phyloP scores from a whole-genome alignment of 2,113 vertebrate species.

The Chamaetylas fuelleborni region DNA sequence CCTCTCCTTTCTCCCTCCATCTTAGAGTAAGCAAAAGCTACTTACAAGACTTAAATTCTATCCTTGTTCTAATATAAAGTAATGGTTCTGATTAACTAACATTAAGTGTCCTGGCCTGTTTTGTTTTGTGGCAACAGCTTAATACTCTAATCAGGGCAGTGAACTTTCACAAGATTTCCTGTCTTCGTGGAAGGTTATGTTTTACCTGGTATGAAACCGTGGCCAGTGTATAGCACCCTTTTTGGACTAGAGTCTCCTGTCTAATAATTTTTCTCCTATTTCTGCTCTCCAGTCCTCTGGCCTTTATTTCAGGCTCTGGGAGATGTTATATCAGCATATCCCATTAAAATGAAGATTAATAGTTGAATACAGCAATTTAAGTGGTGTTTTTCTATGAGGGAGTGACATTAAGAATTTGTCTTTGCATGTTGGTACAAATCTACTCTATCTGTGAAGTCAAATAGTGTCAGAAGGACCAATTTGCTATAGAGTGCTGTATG shows the following conservation, averaged over 20 bases:
- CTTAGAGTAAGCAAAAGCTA: neutral
- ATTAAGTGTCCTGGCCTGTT: neutral
- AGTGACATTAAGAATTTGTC: neutral
- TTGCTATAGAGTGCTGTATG: neutral
- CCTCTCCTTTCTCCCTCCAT: neutral
- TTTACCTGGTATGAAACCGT: neutral
- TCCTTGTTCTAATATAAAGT: neutral
- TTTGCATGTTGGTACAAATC: neutral
- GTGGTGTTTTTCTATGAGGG: neutral
- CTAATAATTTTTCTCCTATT: accelerated
- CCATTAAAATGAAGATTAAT: neutral
- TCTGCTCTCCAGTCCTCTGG: neutral
- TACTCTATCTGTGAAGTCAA: neutral
- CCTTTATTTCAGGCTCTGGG: neutral
- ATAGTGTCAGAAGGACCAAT: neutral
- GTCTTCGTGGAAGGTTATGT: neutral
- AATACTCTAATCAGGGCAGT: neutral
- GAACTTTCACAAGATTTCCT: neutral
- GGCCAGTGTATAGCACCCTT: neutral
- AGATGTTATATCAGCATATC: neutral
- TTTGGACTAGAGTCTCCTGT: neutral
- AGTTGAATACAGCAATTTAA: neutral
- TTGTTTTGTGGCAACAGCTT: neutral
- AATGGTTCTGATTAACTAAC: neutral
- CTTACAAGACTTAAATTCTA: neutral